Percentiles rank a stretch among this genome's conserved stretches.
These are phyloP conservation scores for Ceyx margarethae DNA, from an alignment of 2,113 vertebrate species.

Conservation along the genomic window DNA sequence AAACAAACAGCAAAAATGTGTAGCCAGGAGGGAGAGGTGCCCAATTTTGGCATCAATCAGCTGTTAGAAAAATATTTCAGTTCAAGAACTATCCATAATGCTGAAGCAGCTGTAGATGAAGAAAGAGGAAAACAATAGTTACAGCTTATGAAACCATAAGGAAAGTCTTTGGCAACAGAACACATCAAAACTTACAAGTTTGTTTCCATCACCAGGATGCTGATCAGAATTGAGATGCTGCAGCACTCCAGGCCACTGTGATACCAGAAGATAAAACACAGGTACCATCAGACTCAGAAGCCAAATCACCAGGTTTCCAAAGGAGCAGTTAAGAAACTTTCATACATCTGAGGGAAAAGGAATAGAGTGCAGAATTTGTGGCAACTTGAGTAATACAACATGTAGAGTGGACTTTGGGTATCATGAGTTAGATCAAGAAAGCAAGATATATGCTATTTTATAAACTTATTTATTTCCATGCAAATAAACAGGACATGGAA, in stretches of 20 bases:
- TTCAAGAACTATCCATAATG: background rate
- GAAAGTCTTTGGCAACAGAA: background rate
- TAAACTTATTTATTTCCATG: background rate
- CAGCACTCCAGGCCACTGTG: background rate
- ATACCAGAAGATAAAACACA: background rate
- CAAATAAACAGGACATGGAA: background rate
- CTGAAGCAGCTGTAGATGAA: background rate
- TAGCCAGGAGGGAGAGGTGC: background rate
- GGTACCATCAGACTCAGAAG: background rate
- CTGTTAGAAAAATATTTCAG: background rate
- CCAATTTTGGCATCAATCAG: background rate
- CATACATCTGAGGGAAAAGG: background rate
- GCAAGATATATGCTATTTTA: background rate
- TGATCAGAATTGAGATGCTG: background rate
- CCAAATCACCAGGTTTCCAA: background rate
- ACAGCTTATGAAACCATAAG: background rate
- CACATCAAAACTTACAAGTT: background rate
- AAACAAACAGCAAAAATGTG: background rate
- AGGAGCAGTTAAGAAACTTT: background rate
- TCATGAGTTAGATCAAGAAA: background rate
- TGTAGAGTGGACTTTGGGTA: background rate
- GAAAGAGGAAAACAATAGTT: background rate
- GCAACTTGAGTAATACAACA: background rate
- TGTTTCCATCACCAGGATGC: background rate
- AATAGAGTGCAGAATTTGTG: background rate